Evolutionary conservation across 2,888 invertebrate species (phyloP), one percentile per base, ranked within the genome.

Genomic region (Eueremaeus valkanovi): DNA sequence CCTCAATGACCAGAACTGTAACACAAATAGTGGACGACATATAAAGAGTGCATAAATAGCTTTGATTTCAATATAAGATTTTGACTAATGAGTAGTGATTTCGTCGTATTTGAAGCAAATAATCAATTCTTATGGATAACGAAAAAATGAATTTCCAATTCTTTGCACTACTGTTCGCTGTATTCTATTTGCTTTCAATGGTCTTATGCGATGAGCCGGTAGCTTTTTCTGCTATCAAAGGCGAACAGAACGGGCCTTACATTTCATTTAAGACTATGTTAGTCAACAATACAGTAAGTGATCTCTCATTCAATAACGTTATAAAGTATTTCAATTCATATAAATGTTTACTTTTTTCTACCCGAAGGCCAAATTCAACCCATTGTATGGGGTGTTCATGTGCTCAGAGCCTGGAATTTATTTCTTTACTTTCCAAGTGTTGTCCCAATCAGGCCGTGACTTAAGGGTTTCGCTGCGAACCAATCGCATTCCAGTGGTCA

Each of bases 321-420:
- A 13, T 21, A 27, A n/a, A 9, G 1, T 24, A 61, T 36, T 27
- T 21, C 13, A 27, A 21, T 31, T 18, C 3, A 61, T 21, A n/a
- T 63, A n/a, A 9, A 29, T 9, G n/a, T 27, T 18, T 16, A 29
- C 31, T 24, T 21, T 66, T 31, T 13, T 68, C 8, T 40, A 75
- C 24, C 18, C 73, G 24, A 29, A 76, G 58, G 76, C 76, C 18
- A 63, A 76, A 33, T 72, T 76, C 45, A 70, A 74, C 51, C 58
- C 33, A 3, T 36, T 36, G 29, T 70, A 72, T 3, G 76, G 76
- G 21, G 76, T 72, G 18, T 76, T 76, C 72, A 63, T 72, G 36
- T 76, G 76, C 63, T 42, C 75, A 51, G 55, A 24, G n/a, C 76
- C 76, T 2, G 76, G 76, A n/a, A 31, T 76, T 40, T 76, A 76